Base-by-base conservation (phyloP, 2,888 invertebrate genomes). In the Parapristionchus giblindavisi region DNA sequence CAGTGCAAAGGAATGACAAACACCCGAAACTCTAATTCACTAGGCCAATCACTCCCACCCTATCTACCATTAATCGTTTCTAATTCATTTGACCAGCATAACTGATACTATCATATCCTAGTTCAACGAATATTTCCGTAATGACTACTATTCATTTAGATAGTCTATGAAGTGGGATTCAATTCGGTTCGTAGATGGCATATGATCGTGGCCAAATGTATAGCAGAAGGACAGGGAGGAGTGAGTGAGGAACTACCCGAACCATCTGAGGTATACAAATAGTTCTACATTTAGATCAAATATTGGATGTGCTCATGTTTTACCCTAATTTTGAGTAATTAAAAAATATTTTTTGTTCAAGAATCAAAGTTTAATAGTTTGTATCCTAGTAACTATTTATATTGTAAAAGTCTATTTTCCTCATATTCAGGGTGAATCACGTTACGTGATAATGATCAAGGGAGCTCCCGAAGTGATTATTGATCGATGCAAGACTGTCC, bases 401-500 rank as follows among this genome's bases (percentile, higher is more conserved):
- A n/a, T 17, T 24, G n/a, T n/a, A n/a, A n/a, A n/a, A n/a, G n/a
- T n/a, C n/a, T n/a, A n/a, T n/a, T n/a, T 38, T 6, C 8, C 34
- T 3, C 14, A 6, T 14, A 4, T 73, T 38, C 54, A 83, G 78
- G 76, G 77, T 11, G 77, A 83, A 65, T 75, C 80, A 24, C 77
- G 85, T 21, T 84, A 76, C 72, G 80, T 84, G 34, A 79, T 86
- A 3, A 85, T 86, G 84, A 83, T 85, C 60, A 87, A 87, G 78
- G 87, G 87, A 32, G 87, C 87, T 2, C 87, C 87, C 0, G 86
- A 86, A 75, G 80, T 84, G 24, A 83, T 86, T 56, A 78, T 87
- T 3, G 80, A 79, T 40, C 78, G 79, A 32, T 87, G 87, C 56
- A 76, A 76, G 2, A 77, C 79, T 36, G 78, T 81, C 21, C 76